Evolutionary conservation across 1,140 invertebrate genomes (phyloP).

Genomic region (Latrodectus geometricus): DNA sequence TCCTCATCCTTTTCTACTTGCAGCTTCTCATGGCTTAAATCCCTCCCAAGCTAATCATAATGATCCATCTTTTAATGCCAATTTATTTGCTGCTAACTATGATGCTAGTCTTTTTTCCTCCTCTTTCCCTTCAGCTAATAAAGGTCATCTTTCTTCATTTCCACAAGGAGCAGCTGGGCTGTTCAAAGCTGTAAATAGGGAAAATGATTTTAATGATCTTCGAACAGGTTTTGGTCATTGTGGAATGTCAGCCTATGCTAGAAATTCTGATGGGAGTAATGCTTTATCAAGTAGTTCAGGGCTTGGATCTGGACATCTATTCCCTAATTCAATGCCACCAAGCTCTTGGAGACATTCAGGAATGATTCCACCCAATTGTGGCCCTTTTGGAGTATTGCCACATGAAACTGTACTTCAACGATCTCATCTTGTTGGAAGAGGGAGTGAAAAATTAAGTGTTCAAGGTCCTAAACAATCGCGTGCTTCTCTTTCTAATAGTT

Average conservation of each 20-base stretch:
- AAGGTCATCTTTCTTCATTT: constrained; percentile 60
- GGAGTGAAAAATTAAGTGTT: constrained; percentile 51
- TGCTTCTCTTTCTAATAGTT: constrained; percentile 14
- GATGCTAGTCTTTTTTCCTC: constrained; percentile 61
- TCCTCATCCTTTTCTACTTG: constrained; percentile 58
- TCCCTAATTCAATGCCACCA: constrained; percentile 57
- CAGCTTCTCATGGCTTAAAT: constrained; percentile 60
- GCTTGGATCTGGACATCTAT: constrained; percentile 28
- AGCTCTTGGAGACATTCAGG: constrained; percentile 61
- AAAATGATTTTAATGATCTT: constrained; percentile 62
- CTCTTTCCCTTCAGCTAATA: constrained; percentile 58
- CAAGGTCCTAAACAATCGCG: constrained; percentile 56
- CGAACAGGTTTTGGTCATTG: constrained; percentile 61
- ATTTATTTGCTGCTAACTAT: constrained; percentile 58
- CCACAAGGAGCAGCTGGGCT: constrained; percentile 49
- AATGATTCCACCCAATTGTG: constrained; percentile 58
- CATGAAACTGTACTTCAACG: constrained; percentile 62
- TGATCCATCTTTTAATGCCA: constrained; percentile 62
- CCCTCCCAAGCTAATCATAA: constrained; percentile 57
- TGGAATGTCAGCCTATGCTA: constrained; percentile 27
- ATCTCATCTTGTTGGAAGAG: constrained; percentile 54
- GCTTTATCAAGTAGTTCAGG: constrained; percentile 5
- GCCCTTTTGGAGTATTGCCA: constrained; percentile 63
- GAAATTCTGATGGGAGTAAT: constrained; percentile 44
- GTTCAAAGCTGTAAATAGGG: constrained; percentile 59